Conservation (phyloP, 2,797 vertebrate genomes). For the Rhinichthys osculus region DNA sequence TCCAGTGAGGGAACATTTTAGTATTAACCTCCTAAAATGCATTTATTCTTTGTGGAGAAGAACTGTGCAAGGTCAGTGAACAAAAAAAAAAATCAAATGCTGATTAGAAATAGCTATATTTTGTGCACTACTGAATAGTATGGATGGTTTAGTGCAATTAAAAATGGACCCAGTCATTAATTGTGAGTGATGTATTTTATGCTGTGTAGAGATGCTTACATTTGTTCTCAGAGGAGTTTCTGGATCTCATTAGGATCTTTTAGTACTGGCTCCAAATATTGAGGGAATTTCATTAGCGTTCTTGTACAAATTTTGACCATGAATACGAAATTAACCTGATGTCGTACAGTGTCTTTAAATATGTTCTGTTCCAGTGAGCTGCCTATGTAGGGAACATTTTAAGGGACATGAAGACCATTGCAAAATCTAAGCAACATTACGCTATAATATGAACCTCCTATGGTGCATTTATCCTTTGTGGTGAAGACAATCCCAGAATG, state of each 20-base stretch:
- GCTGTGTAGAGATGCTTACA: background rate
- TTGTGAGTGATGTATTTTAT: background rate
- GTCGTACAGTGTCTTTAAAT: background rate
- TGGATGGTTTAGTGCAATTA: background rate
- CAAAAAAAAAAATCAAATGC: background rate
- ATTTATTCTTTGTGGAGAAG: background rate
- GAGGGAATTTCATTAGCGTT: background rate
- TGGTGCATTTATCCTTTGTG: background rate
- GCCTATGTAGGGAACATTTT: background rate
- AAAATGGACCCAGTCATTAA: background rate
- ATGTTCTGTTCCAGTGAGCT: background rate
- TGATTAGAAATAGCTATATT: background rate
- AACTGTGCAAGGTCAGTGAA: background rate
- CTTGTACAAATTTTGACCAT: background rate
- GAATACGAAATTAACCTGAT: background rate
- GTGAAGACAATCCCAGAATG: background rate
- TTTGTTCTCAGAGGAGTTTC: background rate
- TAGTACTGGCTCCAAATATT: too few relatives aligned
- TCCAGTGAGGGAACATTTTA: background rate
- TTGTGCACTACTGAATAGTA: background rate
- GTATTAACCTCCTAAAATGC: background rate
- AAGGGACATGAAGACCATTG: background rate
- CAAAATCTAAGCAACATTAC: background rate
- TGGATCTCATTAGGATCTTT: too few relatives aligned
- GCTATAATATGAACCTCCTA: background rate